Conservation (phyloP, 2,797 vertebrate species). For the Otolemur crassicaudatus region DNA sequence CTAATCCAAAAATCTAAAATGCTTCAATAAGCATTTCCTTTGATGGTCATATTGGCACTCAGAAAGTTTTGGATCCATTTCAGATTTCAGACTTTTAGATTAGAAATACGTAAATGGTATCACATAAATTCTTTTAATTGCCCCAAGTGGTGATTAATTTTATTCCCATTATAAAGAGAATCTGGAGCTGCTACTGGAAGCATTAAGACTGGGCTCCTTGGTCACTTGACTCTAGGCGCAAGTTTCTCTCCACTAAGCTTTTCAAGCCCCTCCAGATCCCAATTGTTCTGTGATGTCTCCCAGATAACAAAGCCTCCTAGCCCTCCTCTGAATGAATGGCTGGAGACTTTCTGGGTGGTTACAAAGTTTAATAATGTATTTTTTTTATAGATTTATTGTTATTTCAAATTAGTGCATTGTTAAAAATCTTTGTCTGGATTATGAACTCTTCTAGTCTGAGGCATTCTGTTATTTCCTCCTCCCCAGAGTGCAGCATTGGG, state of each 20-base stretch:
- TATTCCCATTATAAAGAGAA: neutral
- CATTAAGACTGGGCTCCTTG: neutral
- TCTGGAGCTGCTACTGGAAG: neutral
- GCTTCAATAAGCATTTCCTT: neutral
- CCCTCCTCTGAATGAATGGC: neutral
- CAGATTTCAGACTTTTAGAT: neutral
- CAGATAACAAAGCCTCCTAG: neutral
- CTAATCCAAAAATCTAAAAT: neutral
- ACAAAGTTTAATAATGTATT: neutral
- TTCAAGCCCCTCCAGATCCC: neutral
- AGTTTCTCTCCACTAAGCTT: neutral
- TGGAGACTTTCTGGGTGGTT: neutral
- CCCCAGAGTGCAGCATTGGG: neutral
- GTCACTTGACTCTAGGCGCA: neutral
- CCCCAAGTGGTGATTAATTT: neutral
- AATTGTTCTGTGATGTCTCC: neutral
- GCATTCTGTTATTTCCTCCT: neutral
- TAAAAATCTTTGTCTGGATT: neutral
- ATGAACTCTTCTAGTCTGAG: neutral
- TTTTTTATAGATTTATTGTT: slow-evolving; percentile 44
- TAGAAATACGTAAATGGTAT: neutral
- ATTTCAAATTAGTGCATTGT: slow-evolving; percentile 38
- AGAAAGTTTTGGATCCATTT: neutral
- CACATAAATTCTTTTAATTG: neutral
- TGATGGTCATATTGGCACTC: neutral